phyloP scores from a whole-genome alignment of 2,797 vertebrate species.

The Enoplosus armatus region DNA sequence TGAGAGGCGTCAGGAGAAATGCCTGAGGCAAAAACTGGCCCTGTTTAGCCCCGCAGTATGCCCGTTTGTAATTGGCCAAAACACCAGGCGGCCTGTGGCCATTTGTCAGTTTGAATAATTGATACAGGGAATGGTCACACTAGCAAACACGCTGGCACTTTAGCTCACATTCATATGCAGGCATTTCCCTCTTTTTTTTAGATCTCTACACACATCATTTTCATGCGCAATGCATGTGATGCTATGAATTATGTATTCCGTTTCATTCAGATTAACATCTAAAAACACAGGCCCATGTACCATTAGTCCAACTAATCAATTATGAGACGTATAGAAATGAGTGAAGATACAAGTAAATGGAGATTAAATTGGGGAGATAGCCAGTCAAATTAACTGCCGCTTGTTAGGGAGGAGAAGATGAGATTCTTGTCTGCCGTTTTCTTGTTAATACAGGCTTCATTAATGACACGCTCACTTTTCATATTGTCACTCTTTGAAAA shows the following conservation, averaged over 20 bases:
- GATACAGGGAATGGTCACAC: slow-evolving; percentile 76
- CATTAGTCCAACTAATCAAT: slow-evolving; percentile 80
- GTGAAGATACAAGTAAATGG: slow-evolving; percentile 74
- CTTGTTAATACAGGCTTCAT: slow-evolving; percentile 70
- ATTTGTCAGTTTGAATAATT: slow-evolving; percentile 86
- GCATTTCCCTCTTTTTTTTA: slow-evolving; percentile 28
- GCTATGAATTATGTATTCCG: slow-evolving; percentile 69
- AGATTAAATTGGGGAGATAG: slow-evolving; percentile 79
- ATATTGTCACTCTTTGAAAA: slow-evolving; percentile 63
- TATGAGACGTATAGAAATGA: slow-evolving; percentile 77
- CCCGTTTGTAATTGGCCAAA: slow-evolving; percentile 84
- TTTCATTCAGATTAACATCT: slow-evolving; percentile 75
- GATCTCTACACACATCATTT: slow-evolving; percentile 27
- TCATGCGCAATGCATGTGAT: slow-evolving; percentile 26
- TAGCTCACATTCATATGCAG: slow-evolving; percentile 59
- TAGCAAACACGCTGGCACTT: slow-evolving; percentile 65
- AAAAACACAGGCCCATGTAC: slow-evolving; percentile 69
- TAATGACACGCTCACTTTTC: slow-evolving; percentile 72
- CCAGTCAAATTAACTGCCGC: slow-evolving; percentile 78
- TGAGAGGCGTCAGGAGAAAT: slow-evolving; percentile 72
- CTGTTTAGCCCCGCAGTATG: slow-evolving; percentile 82
- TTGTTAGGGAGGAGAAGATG: slow-evolving; percentile 80
- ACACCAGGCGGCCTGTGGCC: slow-evolving; percentile 79
- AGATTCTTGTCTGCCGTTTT: slow-evolving; percentile 76
- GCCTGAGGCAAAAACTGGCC: slow-evolving; percentile 74